Percentiles rank a stretch among this genome's conserved stretches.
Conservation (phyloP, 2,797 vertebrate genomes). For the Paedocypris micromegethes region DNA sequence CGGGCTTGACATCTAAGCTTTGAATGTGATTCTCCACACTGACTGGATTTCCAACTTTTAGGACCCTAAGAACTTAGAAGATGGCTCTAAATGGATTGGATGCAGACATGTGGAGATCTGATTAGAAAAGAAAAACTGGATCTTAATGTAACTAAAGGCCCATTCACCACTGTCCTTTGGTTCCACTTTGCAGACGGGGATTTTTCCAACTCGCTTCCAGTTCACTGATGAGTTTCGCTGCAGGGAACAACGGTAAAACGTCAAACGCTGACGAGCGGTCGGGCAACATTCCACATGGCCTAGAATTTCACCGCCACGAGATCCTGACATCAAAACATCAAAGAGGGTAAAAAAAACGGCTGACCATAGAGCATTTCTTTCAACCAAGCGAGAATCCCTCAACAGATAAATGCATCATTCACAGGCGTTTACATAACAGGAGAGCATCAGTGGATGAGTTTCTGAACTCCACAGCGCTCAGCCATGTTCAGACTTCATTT, state of each 20-base stretch:
- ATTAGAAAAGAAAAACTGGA: no score
- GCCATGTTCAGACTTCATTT: constrained; percentile 29
- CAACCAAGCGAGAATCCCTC: constrained; percentile 6
- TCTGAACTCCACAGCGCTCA: constrained; percentile 42
- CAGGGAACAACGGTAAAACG: constrained; percentile 47
- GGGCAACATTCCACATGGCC: constrained; percentile 38
- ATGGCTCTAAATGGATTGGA: no score
- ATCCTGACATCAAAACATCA: constrained; percentile 39
- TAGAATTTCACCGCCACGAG: constrained; percentile 36
- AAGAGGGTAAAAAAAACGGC: constrained; percentile 19
- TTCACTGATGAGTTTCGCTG: constrained; percentile 36
- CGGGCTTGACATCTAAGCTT: no score
- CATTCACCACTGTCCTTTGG: background rate
- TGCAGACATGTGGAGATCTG: no score
- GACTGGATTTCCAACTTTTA: no score
- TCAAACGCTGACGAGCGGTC: constrained; percentile 34
- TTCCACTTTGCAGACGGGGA: constrained; percentile 21
- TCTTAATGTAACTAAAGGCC: background rate
- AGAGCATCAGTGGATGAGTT: constrained; percentile 37
- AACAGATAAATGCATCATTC: constrained; percentile 28
- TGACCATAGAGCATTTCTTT: constrained; percentile 44
- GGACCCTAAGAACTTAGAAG: no score
- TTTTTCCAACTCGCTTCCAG: constrained; percentile 24
- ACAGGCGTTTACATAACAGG: constrained; percentile 46
- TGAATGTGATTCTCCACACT: no score